Percentiles rank a stretch among this genome's conserved stretches.
These are phyloP conservation scores for Polypedilum pembai DNA, from an alignment of 1,140 invertebrate species.

Conservation along the genomic window DNA sequence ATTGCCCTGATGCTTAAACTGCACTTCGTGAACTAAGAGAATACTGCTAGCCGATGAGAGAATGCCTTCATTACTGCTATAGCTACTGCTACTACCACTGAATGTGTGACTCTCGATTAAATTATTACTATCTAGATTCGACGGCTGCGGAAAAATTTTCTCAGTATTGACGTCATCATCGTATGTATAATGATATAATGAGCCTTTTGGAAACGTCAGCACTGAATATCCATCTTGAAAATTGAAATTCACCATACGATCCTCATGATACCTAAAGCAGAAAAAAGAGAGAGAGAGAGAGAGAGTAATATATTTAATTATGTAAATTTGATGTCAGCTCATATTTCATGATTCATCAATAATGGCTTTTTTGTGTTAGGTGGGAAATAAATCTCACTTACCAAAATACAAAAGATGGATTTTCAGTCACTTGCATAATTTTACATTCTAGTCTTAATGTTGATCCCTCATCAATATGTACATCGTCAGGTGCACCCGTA, in stretches of 20 bases:
- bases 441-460: constrained; percentile 63
- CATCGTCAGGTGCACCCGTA: constrained; percentile 64
- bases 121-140: constrained; percentile 23
- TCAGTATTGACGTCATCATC: background rate
- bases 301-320: too few relatives aligned
- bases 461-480: constrained; percentile 66
- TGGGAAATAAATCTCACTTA: constrained; percentile 32
- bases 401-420: constrained; percentile 73
- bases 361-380: too few relatives aligned
- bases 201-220: constrained; percentile 38
- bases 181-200: background rate
- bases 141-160: background rate
- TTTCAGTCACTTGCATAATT: constrained; percentile 61
- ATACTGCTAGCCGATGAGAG: constrained; percentile 38
- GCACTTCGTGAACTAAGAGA: constrained; percentile 39
- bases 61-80: constrained; percentile 32
- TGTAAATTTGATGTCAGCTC: background rate
- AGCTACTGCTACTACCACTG: constrained; percentile 30
- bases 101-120: background rate
- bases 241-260: constrained; percentile 66
- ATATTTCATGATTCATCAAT: too few relatives aligned
- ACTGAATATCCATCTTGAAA: constrained; percentile 45
- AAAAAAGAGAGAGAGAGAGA: background rate
- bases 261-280: constrained; percentile 53
- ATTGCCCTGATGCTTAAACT: constrained; percentile 50